Conservation (phyloP, 2,888 invertebrate species). For the Chrysotoxum bicinctum region DNA sequence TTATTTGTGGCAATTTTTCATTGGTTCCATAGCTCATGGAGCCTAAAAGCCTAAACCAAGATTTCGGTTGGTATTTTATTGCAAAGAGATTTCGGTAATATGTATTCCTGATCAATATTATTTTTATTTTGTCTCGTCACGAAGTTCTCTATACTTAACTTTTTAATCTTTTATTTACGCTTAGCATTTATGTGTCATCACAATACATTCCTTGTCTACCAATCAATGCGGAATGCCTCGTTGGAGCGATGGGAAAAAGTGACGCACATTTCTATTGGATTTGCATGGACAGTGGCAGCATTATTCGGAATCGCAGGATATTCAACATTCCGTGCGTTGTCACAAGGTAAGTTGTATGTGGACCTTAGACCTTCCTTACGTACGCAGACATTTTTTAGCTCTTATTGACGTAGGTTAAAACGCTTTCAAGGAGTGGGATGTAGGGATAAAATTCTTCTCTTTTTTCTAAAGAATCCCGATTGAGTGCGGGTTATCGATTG, state of each 20-base stretch:
- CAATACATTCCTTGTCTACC: conserved; percentile 92
- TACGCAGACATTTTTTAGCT: not conserved
- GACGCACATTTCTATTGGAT: conserved; percentile 89
- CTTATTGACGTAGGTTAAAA: not conserved
- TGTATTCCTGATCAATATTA: too few species aligned
- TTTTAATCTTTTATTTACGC: conserved; percentile 63
- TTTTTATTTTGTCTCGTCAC: too few species aligned
- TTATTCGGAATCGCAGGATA: conserved; percentile 91
- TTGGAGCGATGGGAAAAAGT: conserved; percentile 90
- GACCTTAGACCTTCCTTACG: not conserved
- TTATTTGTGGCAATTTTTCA: too few species aligned
- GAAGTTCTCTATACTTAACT: conserved; percentile 24
- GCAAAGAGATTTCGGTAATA: too few species aligned
- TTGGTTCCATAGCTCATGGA: too few species aligned
- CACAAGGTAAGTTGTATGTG: conserved; percentile 85
- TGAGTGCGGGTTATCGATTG: not conserved
- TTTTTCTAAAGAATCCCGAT: not conserved
- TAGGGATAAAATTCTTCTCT: not conserved
- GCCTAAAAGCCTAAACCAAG: too few species aligned
- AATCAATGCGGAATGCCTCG: conserved; percentile 89
- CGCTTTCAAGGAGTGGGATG: not conserved
- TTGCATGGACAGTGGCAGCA: conserved; percentile 87
- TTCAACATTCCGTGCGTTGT: conserved; percentile 89
- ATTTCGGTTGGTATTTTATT: too few species aligned
- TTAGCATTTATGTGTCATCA: conserved; percentile 95